These are phyloP conservation scores for Stictonetta naevosa DNA, from an alignment of 2,113 vertebrate genomes.

Conservation along the genomic window DNA sequence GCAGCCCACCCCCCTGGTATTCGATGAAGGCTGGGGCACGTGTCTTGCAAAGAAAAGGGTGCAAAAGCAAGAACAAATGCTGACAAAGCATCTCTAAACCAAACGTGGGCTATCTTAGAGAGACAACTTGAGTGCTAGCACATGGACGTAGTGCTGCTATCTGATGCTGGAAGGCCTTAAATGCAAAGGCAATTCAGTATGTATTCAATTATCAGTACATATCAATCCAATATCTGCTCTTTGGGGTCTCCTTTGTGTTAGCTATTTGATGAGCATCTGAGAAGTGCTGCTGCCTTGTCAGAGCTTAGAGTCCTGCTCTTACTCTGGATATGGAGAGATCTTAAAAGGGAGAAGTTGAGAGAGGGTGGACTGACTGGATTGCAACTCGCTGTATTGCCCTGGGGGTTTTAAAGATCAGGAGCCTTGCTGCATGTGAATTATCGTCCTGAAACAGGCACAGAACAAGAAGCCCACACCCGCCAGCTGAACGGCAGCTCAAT, in stretches of 20 bases:
- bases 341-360: neutral
- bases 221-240: too few relatives aligned
- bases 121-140: neutral
- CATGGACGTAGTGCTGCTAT: fast-evolving
- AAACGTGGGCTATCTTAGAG: neutral
- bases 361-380: neutral
- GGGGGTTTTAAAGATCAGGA: neutral
- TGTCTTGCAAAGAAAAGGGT: neutral
- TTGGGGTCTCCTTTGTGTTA: fast-evolving
- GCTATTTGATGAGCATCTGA: neutral
- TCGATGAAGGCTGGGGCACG: fast-evolving
- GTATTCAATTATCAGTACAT: too few relatives aligned
- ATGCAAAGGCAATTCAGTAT: neutral
- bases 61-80: neutral
- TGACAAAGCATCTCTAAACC: neutral
- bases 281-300: neutral
- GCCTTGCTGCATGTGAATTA: neutral
- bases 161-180: neutral
- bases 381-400: neutral
- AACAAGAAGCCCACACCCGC: neutral
- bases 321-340: neutral
- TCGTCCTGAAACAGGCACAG: neutral
- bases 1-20: fast-evolving
- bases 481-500: neutral
- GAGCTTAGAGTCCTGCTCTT: neutral